Base-by-base conservation (phyloP, 1,140 invertebrate genomes). In the Drosophila setifemur region DNA sequence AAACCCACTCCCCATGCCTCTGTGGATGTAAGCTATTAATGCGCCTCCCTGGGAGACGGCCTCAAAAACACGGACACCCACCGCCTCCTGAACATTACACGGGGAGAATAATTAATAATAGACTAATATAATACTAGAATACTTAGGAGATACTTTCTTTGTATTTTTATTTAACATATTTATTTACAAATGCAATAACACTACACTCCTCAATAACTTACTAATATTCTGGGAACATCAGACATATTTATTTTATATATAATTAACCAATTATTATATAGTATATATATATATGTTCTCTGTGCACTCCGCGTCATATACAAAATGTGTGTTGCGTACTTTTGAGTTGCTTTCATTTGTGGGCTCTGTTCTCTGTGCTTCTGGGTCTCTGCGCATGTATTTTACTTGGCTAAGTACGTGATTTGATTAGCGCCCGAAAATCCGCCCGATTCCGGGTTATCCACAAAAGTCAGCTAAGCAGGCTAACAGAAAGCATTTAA, bases 361-460 rank as follows among this genome's bases (percentile, higher is more conserved):
- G 37, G 21, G 47, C 60, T 44, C 43, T 43, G 52, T 63, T 42
- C 60, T 44, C 43, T 43, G 52, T 63, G 43, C 29, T 42, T 55
- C 45, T 49, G 45, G 43, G 42, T 54, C 23, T 58, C 16, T 60
- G 49, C 31, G 50, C 66, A 66, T 74, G 72, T 81, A 86, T 85
- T 86, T 86, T 87, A 86, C 81, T 86, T 86, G 72, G 82, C 76
- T 86, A 86, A 86, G 81, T 86, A 86, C 81, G 81, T 86, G 81
- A 86, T 86, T 86, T 86, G 81, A 86, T 86, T 86, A 86, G 81
- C 73, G 82, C 68, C 54, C 11, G 33, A 87, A 86, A 86, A 73
- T 69, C 72, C 54, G 31, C 40, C 48, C 33, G 25, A 29, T 28
- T 33, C 4, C 29, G 19, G 19, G 55, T 26, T 58, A 26, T 40